Evolutionary conservation across 2,797 vertebrate genomes (phyloP).

Genomic region (Syndactyla subalaris): DNA sequence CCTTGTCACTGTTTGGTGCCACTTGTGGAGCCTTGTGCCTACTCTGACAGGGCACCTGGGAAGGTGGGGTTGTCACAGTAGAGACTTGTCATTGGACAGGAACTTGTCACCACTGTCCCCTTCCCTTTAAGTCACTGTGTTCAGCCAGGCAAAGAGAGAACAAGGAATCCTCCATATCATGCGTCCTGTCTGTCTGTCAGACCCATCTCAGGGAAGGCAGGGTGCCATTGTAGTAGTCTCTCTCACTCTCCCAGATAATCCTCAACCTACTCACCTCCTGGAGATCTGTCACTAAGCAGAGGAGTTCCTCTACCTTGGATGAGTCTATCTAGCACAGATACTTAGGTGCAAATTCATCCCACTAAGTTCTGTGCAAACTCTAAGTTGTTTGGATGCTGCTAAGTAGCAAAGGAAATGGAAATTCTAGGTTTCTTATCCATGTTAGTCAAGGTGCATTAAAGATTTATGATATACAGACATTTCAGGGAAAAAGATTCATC

Average conservation of each 20-base stretch:
- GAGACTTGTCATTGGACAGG: not conserved
- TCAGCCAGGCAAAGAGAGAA: not conserved
- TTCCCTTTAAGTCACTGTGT: not conserved
- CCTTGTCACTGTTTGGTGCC: not conserved
- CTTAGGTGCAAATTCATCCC: not conserved
- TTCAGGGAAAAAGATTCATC: not conserved
- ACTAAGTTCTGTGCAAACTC: not conserved
- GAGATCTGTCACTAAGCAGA: not conserved
- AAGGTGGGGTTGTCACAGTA: not conserved
- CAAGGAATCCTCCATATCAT: not conserved
- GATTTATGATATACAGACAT: not conserved
- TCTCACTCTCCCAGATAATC: too few species aligned
- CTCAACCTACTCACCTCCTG: not conserved
- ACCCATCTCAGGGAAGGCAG: not conserved
- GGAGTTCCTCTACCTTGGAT: not conserved
- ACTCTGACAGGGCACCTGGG: too few species aligned
- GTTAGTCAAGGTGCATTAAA: not conserved
- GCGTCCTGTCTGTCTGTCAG: not conserved
- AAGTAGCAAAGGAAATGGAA: not conserved
- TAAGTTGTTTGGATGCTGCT: not conserved
- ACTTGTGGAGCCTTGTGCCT: rapidly evolving
- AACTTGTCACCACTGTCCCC: not conserved
- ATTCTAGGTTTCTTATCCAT: not conserved
- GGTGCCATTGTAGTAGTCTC: not conserved
- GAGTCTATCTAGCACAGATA: not conserved